Base-by-base conservation (phyloP, 2,888 invertebrate genomes). In the Standfussiana lucernea region DNA sequence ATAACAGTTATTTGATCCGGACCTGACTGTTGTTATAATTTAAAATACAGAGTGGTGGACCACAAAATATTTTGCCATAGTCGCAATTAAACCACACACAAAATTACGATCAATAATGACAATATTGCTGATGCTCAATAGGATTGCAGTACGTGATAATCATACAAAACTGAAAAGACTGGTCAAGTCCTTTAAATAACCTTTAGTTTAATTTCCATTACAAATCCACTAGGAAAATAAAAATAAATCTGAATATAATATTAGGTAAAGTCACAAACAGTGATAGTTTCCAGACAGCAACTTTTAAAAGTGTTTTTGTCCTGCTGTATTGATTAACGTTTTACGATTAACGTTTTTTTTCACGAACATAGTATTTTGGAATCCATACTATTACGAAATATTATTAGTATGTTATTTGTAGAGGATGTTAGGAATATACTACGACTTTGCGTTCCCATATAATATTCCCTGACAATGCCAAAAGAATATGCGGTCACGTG, bases 31-130 rank as follows among this genome's bases (percentile, higher is more conserved):
- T 32, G 59, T 71, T 40, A 47, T 42, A 64, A 80, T 42, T 68
- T 53, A 24, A 74, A 62, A 42, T 18, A 13, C 59, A 37, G 2
- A 40, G 13, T 42, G 6, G 15, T 4, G n/a, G 5, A 56, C 18
- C 47, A 42, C 24, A 47, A 65, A 65, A 50, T 65, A 28, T 37
- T 65, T 59, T 72, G 37, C 42, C 37, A 40, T 66, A 40, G 50
- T 15, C 15, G 40, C 21, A 70, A 70, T 42, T 69, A 80, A 84
- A 67, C 71, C 75, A 68, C 83, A 73, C 5, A 61, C 64, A 65
- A 50, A 62, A 53, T 50, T n/a, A 35, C 24, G 24, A 42, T 35
- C 18, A 24, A 62, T 47, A 66, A 64, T 64, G 65, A 45, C 56
- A 72, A 64, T 69, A 72, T 70, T 71, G 21, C 67, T 24, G 7